These are phyloP conservation scores for Paratrypauchen microcephalus DNA, from an alignment of 2,797 vertebrate species.

Conservation along the genomic window DNA sequence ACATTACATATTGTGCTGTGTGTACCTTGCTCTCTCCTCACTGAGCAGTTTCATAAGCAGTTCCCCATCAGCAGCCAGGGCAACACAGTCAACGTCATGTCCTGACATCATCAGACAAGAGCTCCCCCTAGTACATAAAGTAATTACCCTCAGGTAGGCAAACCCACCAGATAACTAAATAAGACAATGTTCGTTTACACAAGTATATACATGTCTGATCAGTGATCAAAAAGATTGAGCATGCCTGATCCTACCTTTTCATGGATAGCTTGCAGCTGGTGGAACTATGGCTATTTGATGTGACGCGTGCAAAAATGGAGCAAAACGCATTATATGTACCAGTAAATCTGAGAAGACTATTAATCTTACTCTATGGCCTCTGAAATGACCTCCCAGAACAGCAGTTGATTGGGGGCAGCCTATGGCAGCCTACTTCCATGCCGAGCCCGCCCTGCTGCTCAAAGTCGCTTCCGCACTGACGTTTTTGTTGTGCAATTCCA, in stretches of 20 bases:
- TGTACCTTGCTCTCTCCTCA: slow-evolving; percentile 26
- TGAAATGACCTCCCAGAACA: slow-evolving; percentile 20
- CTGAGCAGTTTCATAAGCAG: slow-evolving; percentile 13
- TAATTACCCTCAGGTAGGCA: neutral
- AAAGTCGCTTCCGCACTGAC: slow-evolving; percentile 38
- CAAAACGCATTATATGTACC: neutral
- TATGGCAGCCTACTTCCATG: neutral
- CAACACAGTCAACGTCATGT: slow-evolving; percentile 22
- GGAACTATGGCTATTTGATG: neutral
- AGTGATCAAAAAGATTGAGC: neutral
- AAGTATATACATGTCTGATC: neutral
- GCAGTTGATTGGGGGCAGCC: neutral
- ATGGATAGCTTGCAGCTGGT: neutral
- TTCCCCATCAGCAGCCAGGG: slow-evolving; percentile 16
- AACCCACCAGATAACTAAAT: neutral
- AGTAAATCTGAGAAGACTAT: neutral
- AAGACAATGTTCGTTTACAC: neutral
- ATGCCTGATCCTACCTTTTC: neutral
- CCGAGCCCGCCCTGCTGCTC: neutral
- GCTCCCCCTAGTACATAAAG: slow-evolving; percentile 64
- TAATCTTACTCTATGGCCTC: neutral
- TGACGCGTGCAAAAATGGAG: neutral
- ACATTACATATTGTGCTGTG: slow-evolving; percentile 6
- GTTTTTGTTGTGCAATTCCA: slow-evolving; percentile 59
- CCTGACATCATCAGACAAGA: slow-evolving; percentile 47